Conservation (phyloP, 2,797 vertebrate genomes). For the Crypturellus tataupa region DNA sequence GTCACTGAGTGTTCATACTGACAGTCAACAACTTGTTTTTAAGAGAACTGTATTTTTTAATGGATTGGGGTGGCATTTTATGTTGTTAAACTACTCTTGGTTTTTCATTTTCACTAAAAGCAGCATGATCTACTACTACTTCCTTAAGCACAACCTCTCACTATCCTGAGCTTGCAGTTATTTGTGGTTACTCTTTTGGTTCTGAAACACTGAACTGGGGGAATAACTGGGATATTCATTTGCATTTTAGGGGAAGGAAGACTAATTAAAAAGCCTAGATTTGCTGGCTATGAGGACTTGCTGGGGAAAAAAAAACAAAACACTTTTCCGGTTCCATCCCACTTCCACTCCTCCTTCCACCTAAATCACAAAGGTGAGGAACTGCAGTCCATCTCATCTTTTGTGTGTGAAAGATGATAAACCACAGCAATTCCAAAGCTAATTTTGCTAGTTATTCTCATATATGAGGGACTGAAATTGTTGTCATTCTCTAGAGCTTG, state of each 20-base stretch:
- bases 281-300: background rate
- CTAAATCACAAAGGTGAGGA: background rate
- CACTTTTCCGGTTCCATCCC: background rate
- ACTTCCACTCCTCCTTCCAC: background rate
- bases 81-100: fast-evolving
- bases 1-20: background rate
- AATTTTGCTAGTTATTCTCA: background rate
- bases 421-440: background rate
- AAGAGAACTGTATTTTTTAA: background rate
- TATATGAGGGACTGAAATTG: background rate
- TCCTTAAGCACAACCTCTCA: background rate
- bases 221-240: background rate
- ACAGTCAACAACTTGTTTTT: background rate
- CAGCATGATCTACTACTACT: background rate
- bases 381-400: background rate
- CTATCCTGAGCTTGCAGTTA: background rate
- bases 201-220: background rate
- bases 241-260: background rate
- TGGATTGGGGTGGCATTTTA: background rate
- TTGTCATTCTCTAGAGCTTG: background rate
- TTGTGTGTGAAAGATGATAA: background rate
- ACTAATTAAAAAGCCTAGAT: background rate
- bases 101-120: background rate
- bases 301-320: background rate
- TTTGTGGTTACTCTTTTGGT: background rate